These are phyloP conservation scores for Drosophila punjabiensis DNA, from an alignment of 1,140 invertebrate species.

Conservation along the genomic window DNA sequence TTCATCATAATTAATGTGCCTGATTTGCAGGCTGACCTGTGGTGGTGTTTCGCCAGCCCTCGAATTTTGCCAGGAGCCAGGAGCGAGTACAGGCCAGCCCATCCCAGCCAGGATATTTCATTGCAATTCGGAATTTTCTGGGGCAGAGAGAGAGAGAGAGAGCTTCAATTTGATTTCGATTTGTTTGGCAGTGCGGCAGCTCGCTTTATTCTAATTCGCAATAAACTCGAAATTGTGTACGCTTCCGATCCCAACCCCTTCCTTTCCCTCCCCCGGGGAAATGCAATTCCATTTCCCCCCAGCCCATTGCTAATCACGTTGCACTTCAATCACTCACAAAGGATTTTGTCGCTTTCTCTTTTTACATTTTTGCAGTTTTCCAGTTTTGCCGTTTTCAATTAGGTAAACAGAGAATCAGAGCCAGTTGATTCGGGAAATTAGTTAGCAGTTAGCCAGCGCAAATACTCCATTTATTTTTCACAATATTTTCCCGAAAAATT, in stretches of 20 bases:
- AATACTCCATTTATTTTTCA: slow-evolving; percentile 19
- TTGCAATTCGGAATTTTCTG: slow-evolving; percentile 29
- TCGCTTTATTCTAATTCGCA: slow-evolving; percentile 71
- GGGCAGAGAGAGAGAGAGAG: not conserved
- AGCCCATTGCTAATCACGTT: slow-evolving; percentile 40
- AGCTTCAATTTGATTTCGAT: slow-evolving; percentile 68
- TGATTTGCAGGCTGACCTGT: slow-evolving; percentile 68
- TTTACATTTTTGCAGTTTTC: slow-evolving; percentile 11
- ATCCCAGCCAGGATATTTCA: slow-evolving; percentile 15
- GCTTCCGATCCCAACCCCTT: not conserved
- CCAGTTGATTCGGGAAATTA: slow-evolving; percentile 34
- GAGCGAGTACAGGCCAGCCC: not conserved
- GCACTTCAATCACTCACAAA: slow-evolving; percentile 49
- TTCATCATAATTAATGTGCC: slow-evolving; percentile 80
- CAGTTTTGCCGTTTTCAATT: slow-evolving; percentile 42
- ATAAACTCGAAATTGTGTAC: slow-evolving; percentile 55
- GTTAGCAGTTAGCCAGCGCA: slow-evolving; percentile 19
- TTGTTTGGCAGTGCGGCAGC: slow-evolving; percentile 39
- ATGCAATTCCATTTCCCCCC: slow-evolving; percentile 32
- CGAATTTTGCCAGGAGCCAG: slow-evolving; percentile 16
- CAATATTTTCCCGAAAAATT: not conserved
- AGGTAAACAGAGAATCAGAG: slow-evolving; percentile 26
- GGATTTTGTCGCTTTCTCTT: slow-evolving; percentile 27
- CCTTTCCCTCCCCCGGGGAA: not conserved
- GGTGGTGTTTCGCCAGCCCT: slow-evolving; percentile 13